Percentiles rank a stretch among this genome's conserved stretches.
These are phyloP conservation scores for Berghia stephanieae DNA, from an alignment of 1,140 invertebrate genomes.

Conservation along the genomic window DNA sequence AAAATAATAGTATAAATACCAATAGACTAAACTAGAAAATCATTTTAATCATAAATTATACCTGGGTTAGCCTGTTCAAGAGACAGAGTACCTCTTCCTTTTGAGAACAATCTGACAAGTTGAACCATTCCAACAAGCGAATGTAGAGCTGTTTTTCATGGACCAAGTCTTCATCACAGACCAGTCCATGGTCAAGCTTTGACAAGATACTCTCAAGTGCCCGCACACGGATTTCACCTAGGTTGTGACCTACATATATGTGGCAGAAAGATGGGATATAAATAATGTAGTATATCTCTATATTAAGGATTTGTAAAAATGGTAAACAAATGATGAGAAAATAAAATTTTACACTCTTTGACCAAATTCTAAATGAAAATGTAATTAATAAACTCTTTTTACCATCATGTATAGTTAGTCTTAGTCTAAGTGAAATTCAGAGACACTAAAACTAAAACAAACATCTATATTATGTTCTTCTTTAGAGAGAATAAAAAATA, in stretches of 20 bases:
- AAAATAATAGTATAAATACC: conserved; percentile 11
- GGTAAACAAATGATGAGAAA: background rate
- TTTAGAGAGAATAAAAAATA: too few relatives aligned
- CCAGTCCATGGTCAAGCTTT: conserved; percentile 61
- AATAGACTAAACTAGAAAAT: background rate
- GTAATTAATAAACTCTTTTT: background rate
- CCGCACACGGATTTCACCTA: conserved; percentile 64
- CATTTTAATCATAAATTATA: conserved; percentile 31
- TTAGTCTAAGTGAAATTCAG: too few relatives aligned
- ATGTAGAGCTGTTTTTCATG: conserved; percentile 63
- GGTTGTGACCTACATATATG: conserved; percentile 54
- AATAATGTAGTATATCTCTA: background rate
- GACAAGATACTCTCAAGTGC: conserved; percentile 63
- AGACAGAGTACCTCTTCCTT: conserved; percentile 55
- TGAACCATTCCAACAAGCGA: conserved; percentile 65
- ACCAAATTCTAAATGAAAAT: background rate
- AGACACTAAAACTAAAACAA: too few relatives aligned
- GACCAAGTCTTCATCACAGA: conserved; percentile 63
- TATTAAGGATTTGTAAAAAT: background rate
- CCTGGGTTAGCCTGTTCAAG: conserved; percentile 56
- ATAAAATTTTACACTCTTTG: background rate
- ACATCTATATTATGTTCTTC: too few relatives aligned
- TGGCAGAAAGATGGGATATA: background rate
- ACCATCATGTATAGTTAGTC: too few relatives aligned
- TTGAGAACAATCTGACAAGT: conserved; percentile 54